phyloP scores from a whole-genome alignment of 2,888 invertebrate species.

The Leucophora obtusa region DNA sequence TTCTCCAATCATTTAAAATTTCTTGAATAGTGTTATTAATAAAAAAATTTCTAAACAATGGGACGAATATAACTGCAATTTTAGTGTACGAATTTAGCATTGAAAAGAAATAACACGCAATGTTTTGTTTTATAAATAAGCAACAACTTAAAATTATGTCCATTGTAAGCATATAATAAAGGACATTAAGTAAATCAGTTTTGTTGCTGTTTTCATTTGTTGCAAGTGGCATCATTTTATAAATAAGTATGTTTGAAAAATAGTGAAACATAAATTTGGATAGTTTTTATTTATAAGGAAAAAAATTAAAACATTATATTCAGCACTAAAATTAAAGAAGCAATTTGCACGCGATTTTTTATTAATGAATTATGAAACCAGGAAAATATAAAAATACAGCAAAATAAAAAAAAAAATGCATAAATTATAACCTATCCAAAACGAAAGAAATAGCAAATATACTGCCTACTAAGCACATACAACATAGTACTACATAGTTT shows the following conservation, averaged over 20 bases:
- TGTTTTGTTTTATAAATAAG: background rate
- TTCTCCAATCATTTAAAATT: too few relatives aligned
- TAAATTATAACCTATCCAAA: constrained; percentile 48
- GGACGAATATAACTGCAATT: background rate
- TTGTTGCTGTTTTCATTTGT: background rate
- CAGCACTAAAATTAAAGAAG: constrained; percentile 46
- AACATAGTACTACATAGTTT: background rate
- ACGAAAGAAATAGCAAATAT: background rate
- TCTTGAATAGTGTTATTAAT: too few relatives aligned
- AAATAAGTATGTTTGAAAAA: background rate
- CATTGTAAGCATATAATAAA: background rate
- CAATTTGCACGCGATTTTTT: constrained; percentile 61
- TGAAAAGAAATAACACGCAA: background rate
- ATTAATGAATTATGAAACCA: constrained; percentile 46
- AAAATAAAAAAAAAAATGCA: constrained; percentile 36
- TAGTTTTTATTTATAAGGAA: constrained; percentile 28
- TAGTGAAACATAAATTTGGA: constrained; percentile 46
- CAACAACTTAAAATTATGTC: background rate
- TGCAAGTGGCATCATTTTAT: constrained; percentile 34
- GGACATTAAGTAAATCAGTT: background rate
- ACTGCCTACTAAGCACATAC: constrained; percentile 12
- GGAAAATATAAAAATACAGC: constrained; percentile 26
- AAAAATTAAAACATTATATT: constrained; percentile 7
- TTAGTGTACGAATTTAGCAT: background rate
- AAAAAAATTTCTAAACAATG: too few relatives aligned